Evolutionary conservation across 2,113 vertebrate species (phyloP), one percentile per base, ranked within the genome.

Genomic region (Vicugna pacos): DNA sequence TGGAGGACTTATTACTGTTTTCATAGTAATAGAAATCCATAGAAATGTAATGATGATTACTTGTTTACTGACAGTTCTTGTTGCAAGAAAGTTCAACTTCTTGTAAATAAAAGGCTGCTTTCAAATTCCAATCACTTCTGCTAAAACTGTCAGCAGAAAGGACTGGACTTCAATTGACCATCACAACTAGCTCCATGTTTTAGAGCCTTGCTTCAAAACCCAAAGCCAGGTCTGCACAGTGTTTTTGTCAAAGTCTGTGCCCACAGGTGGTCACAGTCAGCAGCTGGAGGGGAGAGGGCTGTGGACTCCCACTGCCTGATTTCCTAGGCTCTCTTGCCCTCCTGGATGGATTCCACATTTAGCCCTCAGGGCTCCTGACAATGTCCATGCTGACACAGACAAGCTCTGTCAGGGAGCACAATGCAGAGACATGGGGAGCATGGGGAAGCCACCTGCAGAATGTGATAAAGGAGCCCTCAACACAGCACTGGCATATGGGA

Each of bases 31-130:
- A 89, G 28, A 87, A 96, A 81, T 96, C 67, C 5, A 32, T 85
- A 32, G 67, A 32, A 69, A 73, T 95, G 82, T 95, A 90, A 87
- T 76, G 9, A 38, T 64, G 42, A 93, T 93, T 75, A 89, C 46
- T 95, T 95, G 35, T 65, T 93, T 87, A 93, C 81, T 95, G 96
- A 87, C 30, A 92, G 19, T 81, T 65, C 62, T 69, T 91, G n/a
- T 64, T 87, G 17, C 50, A 80, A 84, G 58, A 96, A 84, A 81
- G n/a, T 30, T 95, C 17, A 86, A 60, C 48, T 79, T 38, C 52
- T 94, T 11, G 4, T 76, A 88, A 95, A 93, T 58, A 91, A 96
- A 97, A 80, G 48, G 15, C 56, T 82, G 5, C 77, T 93, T 95
- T 94, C 38, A 65, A 84, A 97, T 91, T 94, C 70, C 60, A 85